Evolutionary conservation across 2,888 invertebrate genomes (phyloP).

Genomic region (Agrotis exclamationis): DNA sequence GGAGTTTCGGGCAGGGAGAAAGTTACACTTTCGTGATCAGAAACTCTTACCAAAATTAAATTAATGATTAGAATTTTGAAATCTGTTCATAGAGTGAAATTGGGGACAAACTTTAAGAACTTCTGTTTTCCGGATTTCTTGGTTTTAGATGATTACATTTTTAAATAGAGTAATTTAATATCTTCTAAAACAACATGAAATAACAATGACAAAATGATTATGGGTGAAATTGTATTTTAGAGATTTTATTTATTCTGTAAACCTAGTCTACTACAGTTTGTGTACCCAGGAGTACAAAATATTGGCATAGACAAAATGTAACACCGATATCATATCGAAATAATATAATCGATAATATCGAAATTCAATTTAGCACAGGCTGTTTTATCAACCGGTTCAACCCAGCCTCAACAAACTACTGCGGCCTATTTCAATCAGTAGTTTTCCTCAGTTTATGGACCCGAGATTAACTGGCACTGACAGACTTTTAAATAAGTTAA

Average conservation of each 20-base stretch:
- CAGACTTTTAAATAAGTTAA: constrained; percentile 55
- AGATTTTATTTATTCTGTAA: background rate
- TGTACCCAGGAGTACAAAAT: background rate
- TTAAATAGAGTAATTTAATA: background rate
- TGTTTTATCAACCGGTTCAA: constrained; percentile 9
- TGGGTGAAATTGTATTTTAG: background rate
- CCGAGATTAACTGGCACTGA: constrained; percentile 49
- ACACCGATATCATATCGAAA: too few species aligned
- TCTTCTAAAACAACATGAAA: background rate
- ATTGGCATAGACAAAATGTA: background rate
- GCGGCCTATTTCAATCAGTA: constrained; percentile 45
- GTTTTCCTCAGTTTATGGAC: constrained; percentile 23
- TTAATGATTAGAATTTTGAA: constrained; percentile 33
- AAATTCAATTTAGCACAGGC: background rate
- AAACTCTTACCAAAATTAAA: constrained; percentile 40
- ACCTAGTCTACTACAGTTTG: background rate
- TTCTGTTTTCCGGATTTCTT: background rate
- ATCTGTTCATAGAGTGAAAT: constrained; percentile 23
- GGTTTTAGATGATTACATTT: background rate
- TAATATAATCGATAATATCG: too few species aligned
- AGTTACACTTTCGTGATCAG: constrained; percentile 31
- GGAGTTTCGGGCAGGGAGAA: constrained; percentile 33
- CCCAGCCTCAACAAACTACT: constrained; percentile 17
- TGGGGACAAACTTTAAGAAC: constrained; percentile 17
- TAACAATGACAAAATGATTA: background rate